Percentiles rank a stretch among this genome's conserved stretches.
phyloP scores from a whole-genome alignment of 2,797 vertebrate genomes.

The Chromis chromis region DNA sequence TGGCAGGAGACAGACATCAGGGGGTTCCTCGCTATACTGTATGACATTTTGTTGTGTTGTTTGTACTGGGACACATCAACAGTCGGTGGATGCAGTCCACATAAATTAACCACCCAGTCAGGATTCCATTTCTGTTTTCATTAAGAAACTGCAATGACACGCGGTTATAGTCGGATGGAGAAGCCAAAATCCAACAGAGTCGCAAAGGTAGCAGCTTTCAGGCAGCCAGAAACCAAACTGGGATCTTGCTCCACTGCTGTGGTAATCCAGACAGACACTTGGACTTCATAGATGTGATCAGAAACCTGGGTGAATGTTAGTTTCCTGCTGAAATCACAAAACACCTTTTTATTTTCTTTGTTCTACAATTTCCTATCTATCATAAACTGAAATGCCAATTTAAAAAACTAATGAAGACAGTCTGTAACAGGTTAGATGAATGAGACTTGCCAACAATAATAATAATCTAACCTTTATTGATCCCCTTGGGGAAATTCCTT shows the following conservation, averaged over 20 bases:
- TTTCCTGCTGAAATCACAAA: too few species aligned
- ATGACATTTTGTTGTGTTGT: conserved; percentile 15
- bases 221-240: conserved; percentile 14
- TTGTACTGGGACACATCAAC: conserved; percentile 4
- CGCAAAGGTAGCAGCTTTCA: not conserved
- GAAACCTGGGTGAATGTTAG: not conserved
- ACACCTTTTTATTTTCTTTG: too few species aligned
- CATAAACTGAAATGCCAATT: too few species aligned
- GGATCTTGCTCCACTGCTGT: not conserved
- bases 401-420: too few species aligned
- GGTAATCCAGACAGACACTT: not conserved
- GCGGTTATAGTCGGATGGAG: not conserved
- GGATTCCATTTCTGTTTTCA: conserved; percentile 33
- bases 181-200: conserved; percentile 35
- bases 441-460: too few species aligned
- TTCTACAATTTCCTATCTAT: too few species aligned
- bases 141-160: conserved; percentile 30
- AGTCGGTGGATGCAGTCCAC: not conserved
- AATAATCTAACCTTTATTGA: too few species aligned
- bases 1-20: conserved; percentile 30
- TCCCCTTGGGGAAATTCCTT: too few species aligned
- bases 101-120: conserved; percentile 7
- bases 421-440: too few species aligned
- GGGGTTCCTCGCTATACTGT: conserved; percentile 7
- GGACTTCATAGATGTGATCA: not conserved